These are phyloP conservation scores for Aporophyla nigra DNA, from an alignment of 2,888 invertebrate genomes.

Conservation along the genomic window DNA sequence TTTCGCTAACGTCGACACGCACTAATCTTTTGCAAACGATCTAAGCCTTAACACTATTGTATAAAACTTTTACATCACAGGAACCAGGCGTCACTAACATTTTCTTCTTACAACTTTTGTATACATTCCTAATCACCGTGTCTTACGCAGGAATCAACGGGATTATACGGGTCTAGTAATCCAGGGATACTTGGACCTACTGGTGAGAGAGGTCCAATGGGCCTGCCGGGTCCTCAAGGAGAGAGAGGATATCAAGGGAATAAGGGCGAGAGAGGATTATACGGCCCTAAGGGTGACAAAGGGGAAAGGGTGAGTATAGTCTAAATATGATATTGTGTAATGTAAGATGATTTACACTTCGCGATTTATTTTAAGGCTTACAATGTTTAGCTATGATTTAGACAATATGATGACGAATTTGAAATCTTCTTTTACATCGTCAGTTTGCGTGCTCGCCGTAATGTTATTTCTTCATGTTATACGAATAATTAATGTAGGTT, in stretches of 20 bases:
- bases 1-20: neutral
- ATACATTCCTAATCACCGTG: slow-evolving; percentile 74
- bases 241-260: slow-evolving; percentile 92
- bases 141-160: slow-evolving; percentile 86
- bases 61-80: neutral
- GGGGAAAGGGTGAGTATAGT: slow-evolving; percentile 93
- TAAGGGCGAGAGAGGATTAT: slow-evolving; percentile 92
- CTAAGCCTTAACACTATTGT: neutral
- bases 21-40: neutral
- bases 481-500: neutral
- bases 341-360: slow-evolving; percentile 20
- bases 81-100: slow-evolving; percentile 15
- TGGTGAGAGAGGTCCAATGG: slow-evolving; percentile 93
- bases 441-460: too few species aligned
- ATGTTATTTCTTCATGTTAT: neutral
- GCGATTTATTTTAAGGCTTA: slow-evolving; percentile 9
- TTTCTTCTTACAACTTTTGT: slow-evolving; percentile 52
- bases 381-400: neutral
- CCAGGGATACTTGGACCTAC: slow-evolving; percentile 92
- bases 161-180: slow-evolving; percentile 90
- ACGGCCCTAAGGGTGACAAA: slow-evolving; percentile 92
- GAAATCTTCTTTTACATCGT: neutral
- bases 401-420: neutral
- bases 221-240: slow-evolving; percentile 92
- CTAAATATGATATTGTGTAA: slow-evolving; percentile 66